Evolutionary conservation across 2,888 invertebrate genomes (phyloP).

Genomic region (Linnaemya vulpina): DNA sequence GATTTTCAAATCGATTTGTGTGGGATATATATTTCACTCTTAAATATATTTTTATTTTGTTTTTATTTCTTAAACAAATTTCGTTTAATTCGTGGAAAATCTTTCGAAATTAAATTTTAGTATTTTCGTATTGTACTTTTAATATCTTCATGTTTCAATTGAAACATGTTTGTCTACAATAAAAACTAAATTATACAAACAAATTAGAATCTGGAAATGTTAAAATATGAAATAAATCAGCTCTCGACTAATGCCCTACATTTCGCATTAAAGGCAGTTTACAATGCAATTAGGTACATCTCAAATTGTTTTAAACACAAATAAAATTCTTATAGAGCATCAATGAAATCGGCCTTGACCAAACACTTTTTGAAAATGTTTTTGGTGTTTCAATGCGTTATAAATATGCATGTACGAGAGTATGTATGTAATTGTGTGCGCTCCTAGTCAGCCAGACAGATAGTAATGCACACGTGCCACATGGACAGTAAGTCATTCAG

Average conservation of each 20-base stretch:
- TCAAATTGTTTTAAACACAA: neutral
- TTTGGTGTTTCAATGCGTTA: constrained; percentile 23
- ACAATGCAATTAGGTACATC: neutral
- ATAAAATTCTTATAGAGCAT: constrained; percentile 1
- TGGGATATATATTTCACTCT: constrained; percentile 7
- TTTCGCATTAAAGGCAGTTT: neutral
- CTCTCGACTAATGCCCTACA: neutral
- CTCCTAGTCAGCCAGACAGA: constrained; percentile 32
- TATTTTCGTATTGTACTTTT: constrained; percentile 32
- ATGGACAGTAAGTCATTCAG: constrained; percentile 58
- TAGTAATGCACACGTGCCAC: constrained; percentile 56
- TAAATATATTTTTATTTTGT: neutral
- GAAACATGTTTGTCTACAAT: constrained; percentile 48
- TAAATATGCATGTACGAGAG: neutral
- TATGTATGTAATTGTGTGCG: too few species aligned
- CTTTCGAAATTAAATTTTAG: constrained; percentile 34
- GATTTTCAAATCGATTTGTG: constrained; percentile 39
- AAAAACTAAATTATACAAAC: constrained; percentile 34
- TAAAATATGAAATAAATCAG: neutral
- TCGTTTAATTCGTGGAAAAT: constrained; percentile 41
- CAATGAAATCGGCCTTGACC: constrained; percentile 35
- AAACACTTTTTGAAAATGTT: neutral
- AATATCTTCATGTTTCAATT: constrained; percentile 53
- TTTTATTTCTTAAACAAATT: constrained; percentile 4
- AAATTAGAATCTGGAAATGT: neutral